Evolutionary conservation across 2,797 vertebrate species (phyloP), one percentile per base, ranked within the genome.

Genomic region (Lutjanus argentimaculatus): DNA sequence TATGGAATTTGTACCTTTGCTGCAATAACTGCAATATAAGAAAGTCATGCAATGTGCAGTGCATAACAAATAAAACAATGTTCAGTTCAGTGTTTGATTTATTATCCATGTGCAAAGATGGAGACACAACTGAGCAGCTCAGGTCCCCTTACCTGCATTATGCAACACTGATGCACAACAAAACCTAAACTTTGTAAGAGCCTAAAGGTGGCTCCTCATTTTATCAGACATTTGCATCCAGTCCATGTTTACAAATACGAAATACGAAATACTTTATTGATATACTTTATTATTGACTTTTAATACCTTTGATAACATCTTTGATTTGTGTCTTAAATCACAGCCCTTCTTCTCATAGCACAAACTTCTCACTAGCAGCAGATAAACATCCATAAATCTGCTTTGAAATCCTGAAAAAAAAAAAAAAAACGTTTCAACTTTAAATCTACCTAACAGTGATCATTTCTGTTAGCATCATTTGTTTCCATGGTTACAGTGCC

Each of bases 31-130:
- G n/a, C 43, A 36, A 3, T 59, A 52, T 58, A 9, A 13, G 40
- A 30, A 55, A 21, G 52, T 36, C 30, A 30, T 51, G 16, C 51
- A 6, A 30, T 7, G 15, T 76, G 46, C n/a, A 1, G 36, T 43
- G 11, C 45, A 14, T 11, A 85, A 75, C 71, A 82, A 71, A 65
- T 36, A 2, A 14, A 45, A 52, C 58, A 48, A 46, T 1, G 4
- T 15, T 51, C 3, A 15, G 12, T 45, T 52, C 3, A 13, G 2
- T 45, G 61, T 42, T 59, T 66, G 46, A 66, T 61, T 46, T 66
- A 22, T 69, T 11, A 46, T 52, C 11, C 17, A 17, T n/a, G 30
- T 36, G 15, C 30, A 9, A 36, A 17, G 30, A 21, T n/a, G 55
- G 22, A 69, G 21, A 56, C 0, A 14, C 13, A 21, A 11, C 45